These are phyloP conservation scores for Orestias chungarensis DNA, from an alignment of 2,797 vertebrate genomes.

Conservation along the genomic window DNA sequence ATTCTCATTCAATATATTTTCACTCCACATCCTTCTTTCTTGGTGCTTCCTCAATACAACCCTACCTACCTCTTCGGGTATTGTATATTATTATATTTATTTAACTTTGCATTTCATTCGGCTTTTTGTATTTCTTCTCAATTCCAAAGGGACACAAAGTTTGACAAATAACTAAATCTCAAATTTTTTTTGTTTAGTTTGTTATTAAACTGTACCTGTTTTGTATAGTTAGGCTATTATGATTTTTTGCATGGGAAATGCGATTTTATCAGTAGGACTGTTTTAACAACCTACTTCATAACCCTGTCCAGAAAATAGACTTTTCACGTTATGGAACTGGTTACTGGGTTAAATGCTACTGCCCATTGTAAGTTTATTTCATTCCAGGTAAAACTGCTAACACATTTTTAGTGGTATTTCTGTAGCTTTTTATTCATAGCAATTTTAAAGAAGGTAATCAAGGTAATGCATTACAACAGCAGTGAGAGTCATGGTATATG, in stretches of 20 bases:
- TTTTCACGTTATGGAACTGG: conserved; percentile 21
- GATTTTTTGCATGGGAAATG: background rate
- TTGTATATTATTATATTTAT: conserved; percentile 28
- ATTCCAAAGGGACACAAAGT: conserved; percentile 13
- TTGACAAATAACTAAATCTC: conserved; percentile 42
- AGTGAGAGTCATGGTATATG: background rate
- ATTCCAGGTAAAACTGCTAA: background rate
- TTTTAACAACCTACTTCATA: background rate
- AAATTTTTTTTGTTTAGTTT: background rate
- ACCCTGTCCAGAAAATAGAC: conserved; percentile 19
- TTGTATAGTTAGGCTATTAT: background rate
- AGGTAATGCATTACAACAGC: background rate
- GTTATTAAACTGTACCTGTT: too few relatives aligned
- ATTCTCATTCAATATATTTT: conserved; percentile 42
- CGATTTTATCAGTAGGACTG: background rate
- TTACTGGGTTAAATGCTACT: too few relatives aligned
- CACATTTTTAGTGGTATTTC: too few relatives aligned
- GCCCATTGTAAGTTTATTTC: conserved; percentile 12
- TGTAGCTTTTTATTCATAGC: background rate
- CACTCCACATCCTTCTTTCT: conserved; percentile 31
- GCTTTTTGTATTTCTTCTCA: conserved; percentile 8
- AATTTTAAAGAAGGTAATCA: background rate
- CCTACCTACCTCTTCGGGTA: conserved; percentile 47
- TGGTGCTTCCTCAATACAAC: conserved; percentile 38
- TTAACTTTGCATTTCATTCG: conserved; percentile 24